Evolutionary conservation across 2,797 vertebrate species (phyloP), one percentile per base, ranked within the genome.

Genomic region (Bovichtus diacanthus): DNA sequence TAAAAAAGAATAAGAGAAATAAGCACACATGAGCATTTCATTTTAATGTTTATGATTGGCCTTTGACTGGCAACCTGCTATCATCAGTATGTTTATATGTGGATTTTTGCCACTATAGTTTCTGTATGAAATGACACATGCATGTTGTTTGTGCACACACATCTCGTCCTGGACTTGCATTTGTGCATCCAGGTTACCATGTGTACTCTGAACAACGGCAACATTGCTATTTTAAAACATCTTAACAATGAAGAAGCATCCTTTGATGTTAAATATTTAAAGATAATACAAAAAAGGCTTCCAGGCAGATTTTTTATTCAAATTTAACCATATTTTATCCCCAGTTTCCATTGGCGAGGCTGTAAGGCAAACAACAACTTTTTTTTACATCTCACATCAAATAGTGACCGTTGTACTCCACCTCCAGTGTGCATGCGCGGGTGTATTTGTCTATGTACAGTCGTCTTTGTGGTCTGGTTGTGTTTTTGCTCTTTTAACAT

Each of bases 301-400:
- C 31, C 21, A 70, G 84, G 55, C 60, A 71, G 51, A 90, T 92
- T 92, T 90, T 83, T 86, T 81, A 91, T 93, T 93, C 83, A 90
- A 76, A 90, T 87, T 86, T 76, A 80, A 86, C 81, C 84, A 82
- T 67, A 68, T 81, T 78, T 84, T 68, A 74, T 89, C 51, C 72
- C 55, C 9, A 12, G 71, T 71, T 59, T 85, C 84, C 85, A 81
- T 78, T 55, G 13, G 78, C 41, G 73, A 81, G 39, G 47, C 87
- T 92, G 50, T 58, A 63, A 76, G 81, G 72, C 70, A 91, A 89
- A 89, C 55, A 59, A 66, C 70, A 85, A 75, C 65, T 84, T 70
- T 86, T 49, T n/a, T n/a, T n/a, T n/a, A n/a, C n/a, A n/a, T n/a
- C n/a, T 84, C 78, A 70, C 80, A 80, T 81, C 43, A 73, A 76